phyloP scores from a whole-genome alignment of 2,888 invertebrate species.

The Trilocha varians region DNA sequence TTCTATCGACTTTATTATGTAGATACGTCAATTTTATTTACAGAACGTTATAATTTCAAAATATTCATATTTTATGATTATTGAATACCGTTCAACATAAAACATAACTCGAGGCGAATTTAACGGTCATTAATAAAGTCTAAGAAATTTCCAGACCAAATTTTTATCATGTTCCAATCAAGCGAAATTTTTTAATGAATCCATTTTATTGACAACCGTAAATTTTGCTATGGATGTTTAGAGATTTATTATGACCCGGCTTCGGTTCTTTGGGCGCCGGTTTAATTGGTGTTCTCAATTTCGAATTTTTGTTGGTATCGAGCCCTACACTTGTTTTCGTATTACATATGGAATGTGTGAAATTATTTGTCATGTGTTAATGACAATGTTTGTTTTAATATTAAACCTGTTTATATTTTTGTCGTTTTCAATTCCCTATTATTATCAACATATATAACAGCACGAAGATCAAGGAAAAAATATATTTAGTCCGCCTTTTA shows the following conservation, averaged over 20 bases:
- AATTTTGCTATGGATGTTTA: constrained; percentile 42
- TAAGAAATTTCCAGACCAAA: constrained; percentile 29
- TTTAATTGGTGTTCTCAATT: constrained; percentile 39
- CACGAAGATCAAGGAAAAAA: too few relatives aligned
- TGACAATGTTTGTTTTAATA: neutral
- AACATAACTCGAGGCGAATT: constrained; percentile 25
- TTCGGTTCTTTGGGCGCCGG: constrained; percentile 25
- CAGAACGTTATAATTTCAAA: constrained; percentile 18
- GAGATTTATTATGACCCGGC: constrained; percentile 36
- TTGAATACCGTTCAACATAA: constrained; percentile 14
- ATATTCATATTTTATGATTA: constrained; percentile 26
- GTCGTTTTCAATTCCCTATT: neutral
- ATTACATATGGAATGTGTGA: neutral
- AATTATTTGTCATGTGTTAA: neutral
- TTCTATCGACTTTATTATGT: constrained; percentile 18
- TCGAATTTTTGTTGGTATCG: constrained; percentile 11
- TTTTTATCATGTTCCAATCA: constrained; percentile 41
- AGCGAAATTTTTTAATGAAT: constrained; percentile 47
- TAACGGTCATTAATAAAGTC: constrained; percentile 27
- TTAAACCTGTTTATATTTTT: neutral
- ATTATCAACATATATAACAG: neutral
- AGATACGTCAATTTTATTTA: constrained; percentile 13
- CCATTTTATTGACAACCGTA: constrained; percentile 53
- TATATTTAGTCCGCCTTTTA: too few relatives aligned
- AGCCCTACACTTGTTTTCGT: neutral